Percentiles rank a stretch among this genome's conserved stretches.
Conservation (phyloP, 1,140 invertebrate genomes). For the Diabrotica virgifera region DNA sequence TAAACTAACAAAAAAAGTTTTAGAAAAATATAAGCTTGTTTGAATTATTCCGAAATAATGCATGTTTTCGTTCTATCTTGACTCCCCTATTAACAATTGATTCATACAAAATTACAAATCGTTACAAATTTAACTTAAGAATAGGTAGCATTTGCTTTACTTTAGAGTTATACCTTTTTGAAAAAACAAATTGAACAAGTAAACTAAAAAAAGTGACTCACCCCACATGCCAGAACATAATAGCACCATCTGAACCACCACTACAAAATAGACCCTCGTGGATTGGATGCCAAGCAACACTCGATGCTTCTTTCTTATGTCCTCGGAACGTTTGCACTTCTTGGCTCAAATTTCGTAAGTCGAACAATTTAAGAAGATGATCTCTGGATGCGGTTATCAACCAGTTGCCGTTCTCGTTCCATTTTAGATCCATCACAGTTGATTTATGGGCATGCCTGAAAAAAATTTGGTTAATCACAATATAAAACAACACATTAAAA, state of each 20-base stretch:
- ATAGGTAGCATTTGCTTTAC: no score
- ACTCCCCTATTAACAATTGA: no score
- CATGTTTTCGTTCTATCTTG: no score
- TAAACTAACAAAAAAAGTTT: no score
- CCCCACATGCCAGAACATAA: constrained; percentile 98
- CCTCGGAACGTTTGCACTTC: constrained; percentile 96
- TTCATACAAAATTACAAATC: no score
- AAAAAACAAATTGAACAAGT: no score
- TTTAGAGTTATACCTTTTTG: no score
- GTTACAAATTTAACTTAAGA: no score
- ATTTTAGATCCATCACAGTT: constrained; percentile 98
- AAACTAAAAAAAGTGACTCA: constrained; percentile 45
- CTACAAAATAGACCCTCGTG: constrained; percentile 95
- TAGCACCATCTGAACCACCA: constrained; percentile 95
- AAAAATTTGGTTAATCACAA: constrained; percentile 23
- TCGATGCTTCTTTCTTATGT: constrained; percentile 97
- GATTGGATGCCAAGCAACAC: constrained; percentile 96
- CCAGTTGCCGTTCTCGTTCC: constrained; percentile 99
- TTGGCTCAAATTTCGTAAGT: constrained; percentile 89
- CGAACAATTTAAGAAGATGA: constrained; percentile 97
- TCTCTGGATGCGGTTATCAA: constrained; percentile 97
- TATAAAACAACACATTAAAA: no score
- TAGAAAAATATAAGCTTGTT: no score
- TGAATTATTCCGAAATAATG: no score
- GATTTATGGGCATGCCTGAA: constrained; percentile 97